phyloP scores from a whole-genome alignment of 1,140 invertebrate species.

The Drosophila rufa region DNA sequence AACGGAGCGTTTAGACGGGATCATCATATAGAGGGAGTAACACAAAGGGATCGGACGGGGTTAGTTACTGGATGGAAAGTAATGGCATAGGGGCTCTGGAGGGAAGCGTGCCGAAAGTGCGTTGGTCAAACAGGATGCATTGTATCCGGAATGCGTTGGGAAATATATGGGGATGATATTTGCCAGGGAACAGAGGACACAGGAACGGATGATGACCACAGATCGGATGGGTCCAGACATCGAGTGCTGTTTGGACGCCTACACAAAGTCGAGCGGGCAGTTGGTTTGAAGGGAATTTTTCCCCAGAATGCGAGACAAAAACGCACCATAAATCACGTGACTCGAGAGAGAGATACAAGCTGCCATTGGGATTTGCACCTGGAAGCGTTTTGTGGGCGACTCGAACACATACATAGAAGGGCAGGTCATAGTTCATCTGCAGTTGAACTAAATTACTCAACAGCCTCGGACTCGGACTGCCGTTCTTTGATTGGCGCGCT shows the following conservation, averaged over 20 bases:
- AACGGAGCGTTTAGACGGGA: conserved; percentile 67
- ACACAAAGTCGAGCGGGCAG: conserved; percentile 62
- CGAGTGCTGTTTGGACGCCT: conserved; percentile 71
- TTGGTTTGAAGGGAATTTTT: conserved; percentile 42
- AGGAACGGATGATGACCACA: conserved; percentile 57
- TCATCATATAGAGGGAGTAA: conserved; percentile 16
- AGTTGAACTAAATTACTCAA: conserved; percentile 75
- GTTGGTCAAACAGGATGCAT: conserved; percentile 68
- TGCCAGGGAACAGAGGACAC: not conserved
- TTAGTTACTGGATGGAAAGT: conserved; percentile 51
- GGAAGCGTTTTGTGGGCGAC: conserved; percentile 70
- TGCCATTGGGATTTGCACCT: conserved; percentile 63
- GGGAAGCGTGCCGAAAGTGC: conserved; percentile 77
- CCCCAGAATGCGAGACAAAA: conserved; percentile 56
- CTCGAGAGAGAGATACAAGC: conserved; percentile 14
- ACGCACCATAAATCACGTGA: conserved; percentile 68
- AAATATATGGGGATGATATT: conserved; percentile 51
- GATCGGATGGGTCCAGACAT: conserved; percentile 42
- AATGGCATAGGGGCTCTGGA: conserved; percentile 54
- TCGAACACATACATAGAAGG: conserved; percentile 24
- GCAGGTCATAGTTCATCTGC: conserved; percentile 48
- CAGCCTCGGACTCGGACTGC: conserved; percentile 37
- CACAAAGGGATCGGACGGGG: conserved; percentile 54
- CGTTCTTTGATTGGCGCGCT: conserved; percentile 27
- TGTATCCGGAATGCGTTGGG: conserved; percentile 13